These are phyloP conservation scores for Chionodraco myersi DNA, from an alignment of 2,113 vertebrate species.

Conservation along the genomic window DNA sequence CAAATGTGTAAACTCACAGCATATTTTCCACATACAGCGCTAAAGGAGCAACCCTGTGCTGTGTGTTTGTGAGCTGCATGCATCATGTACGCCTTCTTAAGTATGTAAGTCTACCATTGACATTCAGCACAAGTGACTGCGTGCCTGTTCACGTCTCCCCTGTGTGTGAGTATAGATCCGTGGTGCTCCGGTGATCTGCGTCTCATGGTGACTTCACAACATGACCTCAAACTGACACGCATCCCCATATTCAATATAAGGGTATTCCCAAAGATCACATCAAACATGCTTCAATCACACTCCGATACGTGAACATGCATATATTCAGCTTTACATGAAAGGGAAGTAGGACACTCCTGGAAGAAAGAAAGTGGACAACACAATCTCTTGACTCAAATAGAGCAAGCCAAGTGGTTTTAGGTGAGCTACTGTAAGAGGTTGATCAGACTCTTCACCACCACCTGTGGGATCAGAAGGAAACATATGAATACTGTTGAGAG, in stretches of 20 bases:
- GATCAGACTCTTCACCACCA: too few relatives aligned
- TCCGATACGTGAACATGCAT: neutral
- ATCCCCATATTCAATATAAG: neutral
- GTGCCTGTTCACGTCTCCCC: constrained; percentile 27
- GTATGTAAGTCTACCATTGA: constrained; percentile 48
- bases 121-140: constrained; percentile 44
- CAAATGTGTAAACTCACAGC: constrained; percentile 56
- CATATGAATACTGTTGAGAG: too few relatives aligned
- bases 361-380: constrained; percentile 9
- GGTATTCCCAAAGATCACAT: constrained; percentile 43
- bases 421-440: neutral
- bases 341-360: neutral
- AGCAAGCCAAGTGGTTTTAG: constrained; percentile 2
- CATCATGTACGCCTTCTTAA: constrained; percentile 38
- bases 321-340: constrained; percentile 9
- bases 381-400: neutral
- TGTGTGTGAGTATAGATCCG: constrained; percentile 41
- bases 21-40: constrained; percentile 36
- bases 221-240: constrained; percentile 48
- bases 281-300: constrained; percentile 19
- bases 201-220: constrained; percentile 49
- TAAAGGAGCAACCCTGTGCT: constrained; percentile 23
- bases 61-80: constrained; percentile 59
- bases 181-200: constrained; percentile 27
- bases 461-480: too few relatives aligned